Evolutionary conservation across 2,888 invertebrate genomes (phyloP).

Genomic region (Amphipyra berbera): DNA sequence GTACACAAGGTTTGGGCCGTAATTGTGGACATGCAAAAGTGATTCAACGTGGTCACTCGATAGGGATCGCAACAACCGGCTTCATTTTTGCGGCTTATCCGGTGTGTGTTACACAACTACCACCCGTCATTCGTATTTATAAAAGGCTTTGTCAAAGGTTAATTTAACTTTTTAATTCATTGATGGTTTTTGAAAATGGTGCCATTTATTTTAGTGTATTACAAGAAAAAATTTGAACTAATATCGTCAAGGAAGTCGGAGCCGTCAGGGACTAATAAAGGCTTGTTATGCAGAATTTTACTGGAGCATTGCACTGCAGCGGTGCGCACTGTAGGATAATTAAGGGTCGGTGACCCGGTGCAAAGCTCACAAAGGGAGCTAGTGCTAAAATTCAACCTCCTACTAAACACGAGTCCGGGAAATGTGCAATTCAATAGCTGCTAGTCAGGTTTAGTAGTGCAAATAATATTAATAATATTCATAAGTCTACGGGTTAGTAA

Average conservation of each 20-base stretch:
- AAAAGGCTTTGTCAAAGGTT: constrained; percentile 33
- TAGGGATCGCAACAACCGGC: constrained; percentile 70
- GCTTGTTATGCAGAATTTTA: constrained; percentile 88
- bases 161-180: constrained; percentile 22
- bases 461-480: constrained; percentile 50
- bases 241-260: constrained; percentile 67
- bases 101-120: constrained; percentile 71
- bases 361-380: constrained; percentile 77
- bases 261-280: constrained; percentile 83
- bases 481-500: constrained; percentile 29
- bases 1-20: constrained; percentile 76
- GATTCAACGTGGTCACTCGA: constrained; percentile 75
- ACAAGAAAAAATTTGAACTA: constrained; percentile 66
- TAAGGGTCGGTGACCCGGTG: constrained; percentile 83
- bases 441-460: constrained; percentile 48
- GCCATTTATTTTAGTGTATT: constrained; percentile 51
- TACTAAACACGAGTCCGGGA: constrained; percentile 66
- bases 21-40: constrained; percentile 68
- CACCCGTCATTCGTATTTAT: constrained; percentile 49
- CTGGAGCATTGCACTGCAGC: constrained; percentile 87
- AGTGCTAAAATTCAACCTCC: constrained; percentile 77
- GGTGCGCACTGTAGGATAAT: constrained; percentile 81
- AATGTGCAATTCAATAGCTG: constrained; percentile 63
- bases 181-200: constrained; percentile 2
- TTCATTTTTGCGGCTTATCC: constrained; percentile 76